Conservation (phyloP, 2,888 invertebrate species). For the Heliconius erato region DNA sequence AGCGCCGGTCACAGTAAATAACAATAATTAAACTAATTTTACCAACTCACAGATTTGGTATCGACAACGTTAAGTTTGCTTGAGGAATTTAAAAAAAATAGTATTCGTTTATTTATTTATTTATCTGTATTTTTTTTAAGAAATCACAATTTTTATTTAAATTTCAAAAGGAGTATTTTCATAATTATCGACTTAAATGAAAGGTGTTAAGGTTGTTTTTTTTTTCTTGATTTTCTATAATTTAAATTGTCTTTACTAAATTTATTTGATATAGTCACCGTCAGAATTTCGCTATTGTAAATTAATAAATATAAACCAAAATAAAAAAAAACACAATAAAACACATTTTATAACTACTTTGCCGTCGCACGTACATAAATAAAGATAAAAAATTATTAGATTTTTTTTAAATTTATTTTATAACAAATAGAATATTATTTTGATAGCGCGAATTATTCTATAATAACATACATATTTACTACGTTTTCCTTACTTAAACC, state of each 20-base stretch:
- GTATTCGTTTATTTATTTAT: neutral
- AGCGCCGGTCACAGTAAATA: constrained; percentile 28
- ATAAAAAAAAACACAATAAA: neutral
- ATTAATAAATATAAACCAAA: neutral
- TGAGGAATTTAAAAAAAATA: neutral
- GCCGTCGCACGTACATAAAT: too few species aligned
- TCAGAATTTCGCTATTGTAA: neutral
- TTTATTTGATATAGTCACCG: neutral
- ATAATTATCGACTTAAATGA: neutral
- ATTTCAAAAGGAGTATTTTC: neutral
- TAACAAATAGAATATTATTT: too few species aligned
- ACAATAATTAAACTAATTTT: constrained; percentile 16
- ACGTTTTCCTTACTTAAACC: neutral
- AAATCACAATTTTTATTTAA: neutral
- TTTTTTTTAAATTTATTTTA: too few species aligned
- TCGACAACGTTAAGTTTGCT: neutral
- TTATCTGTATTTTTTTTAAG: too few species aligned
- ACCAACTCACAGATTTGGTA: neutral
- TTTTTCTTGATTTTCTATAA: neutral
- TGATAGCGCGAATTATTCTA: neutral
- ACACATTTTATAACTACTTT: neutral
- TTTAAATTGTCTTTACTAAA: neutral
- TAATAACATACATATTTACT: neutral
- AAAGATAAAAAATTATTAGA: too few species aligned
- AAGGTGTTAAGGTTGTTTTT: neutral